Evolutionary conservation across 1,140 invertebrate species (phyloP).

Genomic region (Lasioglossum albipes): DNA sequence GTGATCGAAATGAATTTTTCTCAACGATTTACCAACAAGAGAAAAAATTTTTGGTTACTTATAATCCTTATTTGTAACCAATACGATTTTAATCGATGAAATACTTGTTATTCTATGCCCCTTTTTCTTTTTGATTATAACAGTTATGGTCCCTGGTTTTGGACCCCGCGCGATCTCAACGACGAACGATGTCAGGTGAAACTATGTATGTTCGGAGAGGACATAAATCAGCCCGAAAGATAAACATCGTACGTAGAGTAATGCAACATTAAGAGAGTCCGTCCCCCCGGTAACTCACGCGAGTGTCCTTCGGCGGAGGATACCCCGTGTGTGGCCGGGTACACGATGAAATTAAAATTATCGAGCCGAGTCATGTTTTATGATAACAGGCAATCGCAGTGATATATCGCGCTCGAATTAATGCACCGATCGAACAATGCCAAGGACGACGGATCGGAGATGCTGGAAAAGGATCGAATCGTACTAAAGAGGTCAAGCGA

Average conservation of each 20-base stretch:
- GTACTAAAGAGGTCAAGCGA: constrained; percentile 26
- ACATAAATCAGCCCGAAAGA: background rate
- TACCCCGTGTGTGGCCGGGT: background rate
- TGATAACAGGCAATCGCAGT: constrained; percentile 36
- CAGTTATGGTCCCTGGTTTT: too few relatives aligned
- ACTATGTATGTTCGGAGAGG: background rate
- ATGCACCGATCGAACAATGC: constrained; percentile 46
- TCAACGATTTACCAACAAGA: too few relatives aligned
- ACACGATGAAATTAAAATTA: constrained; percentile 24
- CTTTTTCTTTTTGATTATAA: too few relatives aligned
- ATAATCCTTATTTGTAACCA: too few relatives aligned
- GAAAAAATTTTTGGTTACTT: too few relatives aligned
- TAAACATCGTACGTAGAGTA: background rate
- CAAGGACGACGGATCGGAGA: constrained; percentile 28
- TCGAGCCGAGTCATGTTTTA: constrained; percentile 15
- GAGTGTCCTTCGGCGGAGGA: background rate
- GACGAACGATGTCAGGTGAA: background rate
- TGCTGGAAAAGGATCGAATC: constrained; percentile 30
- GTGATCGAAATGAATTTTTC: too few relatives aligned
- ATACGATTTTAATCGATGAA: too few relatives aligned
- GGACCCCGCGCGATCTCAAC: background rate
- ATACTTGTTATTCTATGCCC: too few relatives aligned
- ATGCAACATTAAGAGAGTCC: background rate
- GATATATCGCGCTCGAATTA: constrained; percentile 38
- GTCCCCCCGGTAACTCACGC: background rate